Evolutionary conservation across 1,140 invertebrate species (phyloP), one percentile per base, ranked within the genome.

Genomic region (Steinernema feltiae): DNA sequence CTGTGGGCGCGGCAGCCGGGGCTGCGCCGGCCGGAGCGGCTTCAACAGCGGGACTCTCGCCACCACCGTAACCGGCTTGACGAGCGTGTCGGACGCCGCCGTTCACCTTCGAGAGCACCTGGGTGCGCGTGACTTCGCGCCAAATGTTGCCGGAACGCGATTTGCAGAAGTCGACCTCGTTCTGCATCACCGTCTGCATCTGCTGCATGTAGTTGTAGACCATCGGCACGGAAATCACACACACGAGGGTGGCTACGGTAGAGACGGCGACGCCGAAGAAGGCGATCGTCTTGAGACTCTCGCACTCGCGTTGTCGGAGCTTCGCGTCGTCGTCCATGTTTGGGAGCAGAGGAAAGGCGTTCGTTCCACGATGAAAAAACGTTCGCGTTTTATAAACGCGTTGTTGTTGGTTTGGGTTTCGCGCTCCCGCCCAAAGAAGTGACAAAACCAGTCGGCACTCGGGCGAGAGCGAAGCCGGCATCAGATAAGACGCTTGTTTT

Each of bases 91-190:
- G 2, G 3, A 48, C 31, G 41, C 72, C 48, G 17, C 70, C 70
- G 24, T 35, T 73, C 2, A 73, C 46, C 72, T 73, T 71, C 18
- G 72, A 35, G 7, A 73, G 46, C 1, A 73, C 70, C 46, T 77
- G 79, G n/a, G 79, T 80, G 29, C 76, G 72, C n/a, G 77, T 72
- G 32, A 80, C 79, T 48, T 80, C 79, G 29, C 75, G 70, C 75
- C 79, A 80, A 24, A 80, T 80, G 31, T 76, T 76, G 2, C 48
- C 53, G 17, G 74, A 73, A 17, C 80, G 72, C n/a, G 70, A 69
- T 30, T 74, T 78, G 69, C 80, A 81, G 72, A 81, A 81, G 48
- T 81, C 80, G 41, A 75, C 69, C 31, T 75, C 73, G 73, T 73
- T 75, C 70, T 71, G 31, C 15, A 71, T 7, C 7, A 71, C 35